phyloP scores from a whole-genome alignment of 2,888 invertebrate species.

The Lobophora halterata region DNA sequence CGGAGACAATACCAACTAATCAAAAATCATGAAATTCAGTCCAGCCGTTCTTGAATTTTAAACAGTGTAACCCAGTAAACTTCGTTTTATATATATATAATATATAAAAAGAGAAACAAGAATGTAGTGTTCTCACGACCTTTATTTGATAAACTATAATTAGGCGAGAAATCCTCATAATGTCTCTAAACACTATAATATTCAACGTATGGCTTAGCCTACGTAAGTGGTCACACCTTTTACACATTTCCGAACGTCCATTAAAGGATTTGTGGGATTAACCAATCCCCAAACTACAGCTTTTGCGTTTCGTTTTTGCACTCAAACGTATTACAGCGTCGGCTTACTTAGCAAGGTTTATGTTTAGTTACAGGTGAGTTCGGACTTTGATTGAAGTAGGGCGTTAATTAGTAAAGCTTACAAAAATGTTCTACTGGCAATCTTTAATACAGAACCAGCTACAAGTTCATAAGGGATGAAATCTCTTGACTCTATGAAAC shows the following conservation, averaged over 20 bases:
- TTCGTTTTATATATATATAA: no score
- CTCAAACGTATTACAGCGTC: slow-evolving; percentile 38
- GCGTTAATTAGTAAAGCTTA: slow-evolving; percentile 7
- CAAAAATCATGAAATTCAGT: no score
- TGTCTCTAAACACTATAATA: slow-evolving; percentile 23
- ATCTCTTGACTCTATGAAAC: no score
- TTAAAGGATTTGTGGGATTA: slow-evolving; percentile 68
- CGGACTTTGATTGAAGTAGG: slow-evolving; percentile 14
- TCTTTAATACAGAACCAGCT: no score
- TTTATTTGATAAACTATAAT: no score
- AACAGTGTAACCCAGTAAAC: no score
- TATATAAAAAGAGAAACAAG: no score
- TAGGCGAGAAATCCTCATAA: no score
- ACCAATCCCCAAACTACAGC: slow-evolving; percentile 43
- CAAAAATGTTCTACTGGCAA: background rate
- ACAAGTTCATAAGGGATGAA: no score
- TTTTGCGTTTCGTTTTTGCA: slow-evolving; percentile 47
- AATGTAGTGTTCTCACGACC: no score
- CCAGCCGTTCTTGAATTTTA: no score
- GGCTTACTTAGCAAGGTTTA: slow-evolving; percentile 31
- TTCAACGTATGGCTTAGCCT: slow-evolving; percentile 31
- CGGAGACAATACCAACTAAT: no score
- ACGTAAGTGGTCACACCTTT: slow-evolving; percentile 52
- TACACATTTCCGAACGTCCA: slow-evolving; percentile 61
- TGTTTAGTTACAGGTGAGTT: slow-evolving; percentile 30